Conservation (phyloP, 2,797 vertebrate genomes). For the Chaetophractus vellerosus region DNA sequence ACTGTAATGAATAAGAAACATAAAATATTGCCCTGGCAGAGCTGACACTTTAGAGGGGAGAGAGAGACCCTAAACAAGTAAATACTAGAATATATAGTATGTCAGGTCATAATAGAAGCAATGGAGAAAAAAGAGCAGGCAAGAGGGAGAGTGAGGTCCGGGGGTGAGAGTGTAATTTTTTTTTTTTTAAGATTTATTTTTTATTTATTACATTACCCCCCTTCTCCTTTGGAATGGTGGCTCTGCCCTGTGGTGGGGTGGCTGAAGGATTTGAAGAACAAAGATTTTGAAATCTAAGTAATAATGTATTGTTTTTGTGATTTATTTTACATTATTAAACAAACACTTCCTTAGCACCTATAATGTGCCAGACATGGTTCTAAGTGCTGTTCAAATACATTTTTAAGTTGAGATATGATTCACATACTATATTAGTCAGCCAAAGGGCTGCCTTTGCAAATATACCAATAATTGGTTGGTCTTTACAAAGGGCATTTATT, state of each 20-base stretch:
- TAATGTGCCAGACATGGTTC: neutral
- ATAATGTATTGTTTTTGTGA: neutral
- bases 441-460: too few species aligned
- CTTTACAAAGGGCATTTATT: too few species aligned
- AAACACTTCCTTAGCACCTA: neutral
- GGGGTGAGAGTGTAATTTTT: neutral
- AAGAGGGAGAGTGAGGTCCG: neutral
- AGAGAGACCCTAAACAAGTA: neutral
- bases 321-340: neutral
- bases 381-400: neutral
- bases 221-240: too few species aligned
- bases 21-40: neutral
- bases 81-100: neutral
- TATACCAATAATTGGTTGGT: too few species aligned
- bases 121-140: neutral
- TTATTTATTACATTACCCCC: too few species aligned
- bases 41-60: neutral
- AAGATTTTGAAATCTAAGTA: neutral
- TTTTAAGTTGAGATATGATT: neutral
- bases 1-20: neutral
- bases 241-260: too few species aligned
- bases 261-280: neutral
- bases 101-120: neutral
- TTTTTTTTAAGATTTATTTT: too few species aligned
- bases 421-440: too few species aligned